These are phyloP conservation scores for Distichodus sexfasciatus DNA, from an alignment of 2,797 vertebrate genomes.

Conservation along the genomic window DNA sequence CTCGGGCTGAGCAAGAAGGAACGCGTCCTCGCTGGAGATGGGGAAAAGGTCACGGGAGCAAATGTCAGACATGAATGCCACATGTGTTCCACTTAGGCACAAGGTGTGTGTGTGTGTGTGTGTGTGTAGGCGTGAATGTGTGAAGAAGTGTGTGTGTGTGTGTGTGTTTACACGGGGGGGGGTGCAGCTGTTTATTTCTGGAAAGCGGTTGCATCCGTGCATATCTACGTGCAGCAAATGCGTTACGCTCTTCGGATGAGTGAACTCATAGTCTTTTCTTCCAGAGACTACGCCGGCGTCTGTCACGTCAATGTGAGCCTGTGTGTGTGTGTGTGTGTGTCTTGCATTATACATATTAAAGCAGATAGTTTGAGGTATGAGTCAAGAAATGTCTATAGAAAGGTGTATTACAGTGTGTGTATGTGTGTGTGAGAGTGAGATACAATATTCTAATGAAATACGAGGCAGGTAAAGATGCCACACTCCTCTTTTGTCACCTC, in stretches of 20 bases:
- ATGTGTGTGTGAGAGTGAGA: background rate
- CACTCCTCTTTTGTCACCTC: background rate
- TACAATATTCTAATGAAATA: background rate
- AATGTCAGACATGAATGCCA: conserved; percentile 43
- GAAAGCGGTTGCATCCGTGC: conserved; percentile 19
- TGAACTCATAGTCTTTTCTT: conserved; percentile 22
- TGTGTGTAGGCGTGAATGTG: background rate
- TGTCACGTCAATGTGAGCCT: background rate
- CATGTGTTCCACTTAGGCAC: conserved; percentile 55
- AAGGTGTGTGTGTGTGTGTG: conserved; percentile 31
- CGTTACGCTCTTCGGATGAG: conserved; percentile 27
- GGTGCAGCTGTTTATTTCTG: conserved; percentile 41
- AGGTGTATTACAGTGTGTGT: too few species aligned
- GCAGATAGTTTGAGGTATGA: too few species aligned
- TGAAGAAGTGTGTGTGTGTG: background rate
- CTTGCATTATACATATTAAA: too few species aligned
- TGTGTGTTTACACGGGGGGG: conserved; percentile 14
- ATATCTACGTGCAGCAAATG: conserved; percentile 35
- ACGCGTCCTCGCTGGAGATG: conserved; percentile 19
- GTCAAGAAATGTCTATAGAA: too few species aligned
- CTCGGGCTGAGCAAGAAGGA: conserved; percentile 24
- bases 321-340: background rate
- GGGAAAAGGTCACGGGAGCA: conserved; percentile 45
- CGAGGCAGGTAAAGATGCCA: background rate
- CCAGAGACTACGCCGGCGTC: conserved; percentile 44